These are phyloP conservation scores for Molossus molossus DNA, from an alignment of 2,797 vertebrate species.

Conservation along the genomic window DNA sequence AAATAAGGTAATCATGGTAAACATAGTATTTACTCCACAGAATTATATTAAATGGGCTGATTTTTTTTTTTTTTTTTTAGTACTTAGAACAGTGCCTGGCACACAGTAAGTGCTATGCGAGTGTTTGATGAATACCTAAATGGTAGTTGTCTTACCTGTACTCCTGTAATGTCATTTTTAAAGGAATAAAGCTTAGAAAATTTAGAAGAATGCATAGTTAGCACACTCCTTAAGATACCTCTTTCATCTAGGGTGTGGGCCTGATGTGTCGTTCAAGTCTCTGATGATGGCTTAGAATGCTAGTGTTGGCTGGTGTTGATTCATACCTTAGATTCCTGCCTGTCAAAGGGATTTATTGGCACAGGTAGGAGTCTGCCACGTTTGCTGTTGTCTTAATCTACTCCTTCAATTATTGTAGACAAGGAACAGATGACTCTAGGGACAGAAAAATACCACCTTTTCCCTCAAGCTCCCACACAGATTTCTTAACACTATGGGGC, in stretches of 20 bases:
- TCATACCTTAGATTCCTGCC: not conserved
- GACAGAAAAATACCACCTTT: slow-evolving; percentile 5
- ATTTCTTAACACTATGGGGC: not conserved
- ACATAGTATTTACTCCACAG: not conserved
- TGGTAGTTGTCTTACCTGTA: not conserved
- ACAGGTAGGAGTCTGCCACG: not conserved
- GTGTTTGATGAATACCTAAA: not conserved
- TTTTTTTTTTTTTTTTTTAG: not conserved
- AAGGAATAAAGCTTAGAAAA: slow-evolving; percentile 22
- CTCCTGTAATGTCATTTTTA: not conserved
- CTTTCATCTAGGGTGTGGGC: not conserved
- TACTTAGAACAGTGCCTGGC: not conserved
- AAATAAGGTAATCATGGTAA: not conserved
- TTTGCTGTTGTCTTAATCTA: not conserved
- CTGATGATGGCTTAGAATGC: not conserved
- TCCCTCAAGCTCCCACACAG: not conserved
- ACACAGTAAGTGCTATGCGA: not conserved
- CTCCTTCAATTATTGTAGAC: not conserved
- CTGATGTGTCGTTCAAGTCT: not conserved
- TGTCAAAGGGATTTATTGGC: not conserved
- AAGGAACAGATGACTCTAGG: not conserved
- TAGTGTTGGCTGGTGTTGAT: not conserved
- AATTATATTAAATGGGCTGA: not conserved
- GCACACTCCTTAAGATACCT: not conserved
- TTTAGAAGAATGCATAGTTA: slow-evolving; percentile 5